Evolutionary conservation across 92 coral and sea anemone species (phyloP).

Genomic region (Pocillopora grandis): DNA sequence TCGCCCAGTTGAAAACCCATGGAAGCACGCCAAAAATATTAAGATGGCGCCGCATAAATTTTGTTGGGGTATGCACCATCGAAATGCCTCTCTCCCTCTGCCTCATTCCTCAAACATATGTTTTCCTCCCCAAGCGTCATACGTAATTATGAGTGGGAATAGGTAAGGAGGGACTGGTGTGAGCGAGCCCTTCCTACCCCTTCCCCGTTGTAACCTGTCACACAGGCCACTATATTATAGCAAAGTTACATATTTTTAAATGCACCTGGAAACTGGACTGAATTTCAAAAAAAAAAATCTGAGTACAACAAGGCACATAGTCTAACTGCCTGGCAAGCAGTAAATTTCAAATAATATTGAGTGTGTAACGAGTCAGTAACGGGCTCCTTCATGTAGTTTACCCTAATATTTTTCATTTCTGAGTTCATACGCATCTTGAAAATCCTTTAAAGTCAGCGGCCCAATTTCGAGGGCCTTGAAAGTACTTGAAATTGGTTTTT

Average conservation of each 20-base stretch:
- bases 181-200: conserved; percentile 3
- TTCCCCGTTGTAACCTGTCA: neutral
- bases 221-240: too few relatives aligned
- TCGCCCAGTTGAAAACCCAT: too few relatives aligned
- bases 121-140: neutral
- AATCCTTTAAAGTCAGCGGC: conserved; percentile 13
- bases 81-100: too few relatives aligned
- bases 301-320: conserved; percentile 9
- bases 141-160: neutral
- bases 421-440: conserved; percentile 26
- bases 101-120: neutral
- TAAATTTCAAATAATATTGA: conserved; percentile 17
- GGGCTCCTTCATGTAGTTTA: neutral
- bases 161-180: conserved; percentile 7
- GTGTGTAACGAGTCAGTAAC: neutral
- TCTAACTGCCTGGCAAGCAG: conserved; percentile 17
- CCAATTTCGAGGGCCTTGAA: conserved; percentile 24
- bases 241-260: too few relatives aligned
- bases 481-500: conserved; percentile 3
- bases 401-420: conserved; percentile 13
- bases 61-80: too few relatives aligned
- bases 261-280: too few relatives aligned
- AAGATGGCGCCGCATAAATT: too few relatives aligned
- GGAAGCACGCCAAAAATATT: too few relatives aligned
- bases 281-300: neutral